Base-by-base conservation (phyloP, 2,113 vertebrate genomes). In the Rutilus rutilus region DNA sequence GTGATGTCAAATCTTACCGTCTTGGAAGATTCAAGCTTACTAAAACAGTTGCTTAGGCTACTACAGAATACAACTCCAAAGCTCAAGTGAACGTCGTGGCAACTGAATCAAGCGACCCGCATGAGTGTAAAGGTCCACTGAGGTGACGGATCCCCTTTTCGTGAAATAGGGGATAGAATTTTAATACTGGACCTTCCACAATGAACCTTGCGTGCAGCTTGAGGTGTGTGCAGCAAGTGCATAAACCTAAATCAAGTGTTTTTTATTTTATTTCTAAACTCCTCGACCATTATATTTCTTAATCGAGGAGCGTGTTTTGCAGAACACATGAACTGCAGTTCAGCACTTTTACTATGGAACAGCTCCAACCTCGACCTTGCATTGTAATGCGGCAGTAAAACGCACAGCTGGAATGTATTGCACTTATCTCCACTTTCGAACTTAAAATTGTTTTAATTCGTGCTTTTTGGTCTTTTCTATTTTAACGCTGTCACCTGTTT, bases 381-480 rank as follows among this genome's bases (percentile, higher is more conserved):
- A 82, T 79, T 76, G 76, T 73, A 67, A 86, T 45, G 82, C 69
- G 23, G 91, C 90, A 87, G 87, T 91, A 88, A 88, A 84, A 33
- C 91, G 91, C 87, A 82, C 85, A 90, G 86, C 88, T 87, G 88
- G 91, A 91, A 91, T 87, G 91, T 91, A 91, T 93, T 95, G 94
- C 94, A 95, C 93, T 95, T 90, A 85, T 92, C 92, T 75, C 80
- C 87, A 83, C 82, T 88, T 84, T 88, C 74, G 50, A 87, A 82
- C 78, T 78, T 84, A 77, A 69, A 84, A 47, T 76, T 6, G 80
- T 42, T 83, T 71, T 42, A 83, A n/a, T 92, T 92, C 91, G 91
- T 93, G 92, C 92, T 94, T 94, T 93, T 94, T 92, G 90, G 90
- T 91, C 92, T 93, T 91, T 92, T 93, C 90, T 93, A 92, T 91